A percentile compares a stretch with the other conserved stretches of the same genome.
These are phyloP conservation scores for Poecilia gillii DNA, from an alignment of 2,797 vertebrate genomes.

Conservation along the genomic window DNA sequence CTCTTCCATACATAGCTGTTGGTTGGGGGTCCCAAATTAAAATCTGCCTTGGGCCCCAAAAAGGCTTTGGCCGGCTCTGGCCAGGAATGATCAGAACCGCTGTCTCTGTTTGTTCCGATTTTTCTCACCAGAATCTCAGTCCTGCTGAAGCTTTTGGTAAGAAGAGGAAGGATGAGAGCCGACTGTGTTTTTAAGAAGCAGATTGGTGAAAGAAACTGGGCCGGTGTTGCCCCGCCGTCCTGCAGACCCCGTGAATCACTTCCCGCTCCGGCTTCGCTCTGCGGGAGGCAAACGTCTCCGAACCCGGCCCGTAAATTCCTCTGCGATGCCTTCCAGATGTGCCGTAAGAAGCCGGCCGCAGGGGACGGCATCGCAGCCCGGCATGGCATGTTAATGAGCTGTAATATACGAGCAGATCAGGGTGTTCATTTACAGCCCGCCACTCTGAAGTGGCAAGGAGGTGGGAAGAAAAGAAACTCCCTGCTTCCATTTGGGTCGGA, in stretches of 20 bases:
- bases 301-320: slow-evolving; percentile 27
- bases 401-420: slow-evolving; percentile 17
- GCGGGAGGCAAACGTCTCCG: slow-evolving; percentile 34
- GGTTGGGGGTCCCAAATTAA: no score
- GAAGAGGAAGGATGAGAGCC: slow-evolving; percentile 30
- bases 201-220: slow-evolving; percentile 35
- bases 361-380: slow-evolving; percentile 16
- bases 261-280: slow-evolving; percentile 4
- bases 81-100: neutral
- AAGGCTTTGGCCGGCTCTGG: neutral
- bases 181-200: slow-evolving; percentile 34
- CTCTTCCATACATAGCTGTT: no score
- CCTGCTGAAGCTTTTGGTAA: slow-evolving; percentile 27
- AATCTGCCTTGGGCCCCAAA: no score
- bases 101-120: neutral
- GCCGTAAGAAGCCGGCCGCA: slow-evolving; percentile 5
- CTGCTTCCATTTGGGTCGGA: slow-evolving; percentile 41
- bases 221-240: slow-evolving; percentile 17
- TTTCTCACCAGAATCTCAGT: neutral
- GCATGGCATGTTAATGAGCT: slow-evolving; percentile 49
- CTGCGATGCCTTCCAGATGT: slow-evolving; percentile 66
- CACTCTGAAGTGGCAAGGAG: slow-evolving; percentile 26
- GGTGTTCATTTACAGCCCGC: slow-evolving; percentile 20
- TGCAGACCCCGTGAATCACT: slow-evolving; percentile 56
- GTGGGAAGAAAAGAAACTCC: slow-evolving; percentile 42